These are phyloP conservation scores for Timandra comae DNA, from an alignment of 2,888 invertebrate species.

Conservation along the genomic window DNA sequence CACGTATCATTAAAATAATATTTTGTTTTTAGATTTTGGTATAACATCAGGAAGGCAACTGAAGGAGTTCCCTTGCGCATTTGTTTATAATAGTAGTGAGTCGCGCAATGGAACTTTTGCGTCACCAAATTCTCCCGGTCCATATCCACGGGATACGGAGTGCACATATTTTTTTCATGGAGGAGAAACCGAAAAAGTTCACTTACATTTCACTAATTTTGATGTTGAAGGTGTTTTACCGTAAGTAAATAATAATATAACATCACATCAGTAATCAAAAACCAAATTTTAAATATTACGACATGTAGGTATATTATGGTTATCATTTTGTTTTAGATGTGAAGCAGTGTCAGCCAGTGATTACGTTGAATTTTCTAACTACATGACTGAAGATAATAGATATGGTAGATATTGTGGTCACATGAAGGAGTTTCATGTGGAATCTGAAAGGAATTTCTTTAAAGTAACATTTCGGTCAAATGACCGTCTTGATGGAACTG, in stretches of 20 bases:
- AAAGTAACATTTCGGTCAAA: slow-evolving; percentile 96
- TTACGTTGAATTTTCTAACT: slow-evolving; percentile 97
- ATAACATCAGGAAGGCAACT: slow-evolving; percentile 88
- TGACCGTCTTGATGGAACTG: slow-evolving; percentile 93
- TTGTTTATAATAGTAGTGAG: slow-evolving; percentile 90
- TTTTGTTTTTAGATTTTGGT: slow-evolving; percentile 84
- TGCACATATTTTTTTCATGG: slow-evolving; percentile 95
- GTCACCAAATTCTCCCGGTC: slow-evolving; percentile 93
- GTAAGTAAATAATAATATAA: slow-evolving; percentile 85
- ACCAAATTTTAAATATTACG: too few species aligned
- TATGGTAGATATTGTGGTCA: slow-evolving; percentile 93
- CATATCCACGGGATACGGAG: slow-evolving; percentile 91
- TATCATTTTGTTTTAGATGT: slow-evolving; percentile 90
- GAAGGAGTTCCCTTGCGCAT: slow-evolving; percentile 88
- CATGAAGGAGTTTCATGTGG: slow-evolving; percentile 86
- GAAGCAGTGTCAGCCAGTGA: slow-evolving; percentile 94
- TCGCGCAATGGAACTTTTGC: slow-evolving; percentile 88
- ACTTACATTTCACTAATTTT: slow-evolving; percentile 91
- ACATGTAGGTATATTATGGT: too few species aligned
- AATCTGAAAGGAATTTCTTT: slow-evolving; percentile 95
- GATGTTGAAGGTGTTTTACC: slow-evolving; percentile 96
- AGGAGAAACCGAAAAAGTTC: slow-evolving; percentile 84
- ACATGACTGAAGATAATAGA: slow-evolving; percentile 91
- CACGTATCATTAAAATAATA: background rate
- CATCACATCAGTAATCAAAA: too few species aligned